These are phyloP conservation scores for Narcine bancroftii DNA, from an alignment of 2,113 vertebrate species.

Conservation along the genomic window DNA sequence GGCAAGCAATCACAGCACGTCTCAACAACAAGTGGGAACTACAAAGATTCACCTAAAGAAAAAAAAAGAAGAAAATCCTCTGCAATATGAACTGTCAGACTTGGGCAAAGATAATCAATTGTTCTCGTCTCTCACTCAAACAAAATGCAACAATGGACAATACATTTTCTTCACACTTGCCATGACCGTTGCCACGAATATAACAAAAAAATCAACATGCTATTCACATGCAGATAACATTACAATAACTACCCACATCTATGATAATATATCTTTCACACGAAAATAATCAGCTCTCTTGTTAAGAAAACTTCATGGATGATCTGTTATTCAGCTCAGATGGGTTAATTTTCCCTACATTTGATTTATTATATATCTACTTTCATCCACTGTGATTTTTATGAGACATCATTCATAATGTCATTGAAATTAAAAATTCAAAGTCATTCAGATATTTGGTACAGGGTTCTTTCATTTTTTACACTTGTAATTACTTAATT, in stretches of 20 bases:
- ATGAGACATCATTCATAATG: not conserved
- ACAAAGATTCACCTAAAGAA: conserved; percentile 74
- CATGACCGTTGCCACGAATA: too few relatives aligned
- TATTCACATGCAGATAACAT: too few relatives aligned
- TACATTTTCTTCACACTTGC: too few relatives aligned
- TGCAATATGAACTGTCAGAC: not conserved
- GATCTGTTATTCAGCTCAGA: not conserved
- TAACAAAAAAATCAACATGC: too few relatives aligned
- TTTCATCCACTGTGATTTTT: not conserved
- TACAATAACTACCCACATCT: too few relatives aligned
- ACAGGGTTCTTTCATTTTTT: too few relatives aligned
- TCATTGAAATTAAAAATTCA: not conserved
- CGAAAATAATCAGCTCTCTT: not conserved
- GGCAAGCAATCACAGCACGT: conserved; percentile 74
- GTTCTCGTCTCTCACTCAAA: not conserved
- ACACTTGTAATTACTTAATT: too few relatives aligned
- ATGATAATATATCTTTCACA: not conserved
- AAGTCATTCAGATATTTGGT: too few relatives aligned
- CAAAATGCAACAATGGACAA: not conserved
- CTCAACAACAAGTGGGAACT: conserved; percentile 75
- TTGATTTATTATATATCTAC: not conserved
- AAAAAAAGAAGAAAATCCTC: not conserved
- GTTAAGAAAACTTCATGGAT: not conserved
- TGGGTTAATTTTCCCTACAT: not conserved
- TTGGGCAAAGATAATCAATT: not conserved